Evolutionary conservation across 2,888 invertebrate genomes (phyloP).

Genomic region (Dryomyza anilis): DNA sequence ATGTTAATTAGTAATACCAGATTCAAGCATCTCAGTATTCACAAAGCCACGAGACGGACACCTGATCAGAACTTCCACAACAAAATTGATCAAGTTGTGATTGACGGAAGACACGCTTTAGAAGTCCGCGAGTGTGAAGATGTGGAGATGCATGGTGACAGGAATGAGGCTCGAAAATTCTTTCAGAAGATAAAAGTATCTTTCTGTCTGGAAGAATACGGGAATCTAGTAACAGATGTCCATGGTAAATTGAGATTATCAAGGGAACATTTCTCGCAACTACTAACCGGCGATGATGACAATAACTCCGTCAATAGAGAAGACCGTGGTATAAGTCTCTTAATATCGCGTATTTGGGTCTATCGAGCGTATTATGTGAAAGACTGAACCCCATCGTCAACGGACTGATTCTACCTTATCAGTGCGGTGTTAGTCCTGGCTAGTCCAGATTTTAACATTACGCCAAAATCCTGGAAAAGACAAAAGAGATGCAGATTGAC

Average conservation of each 20-base stretch:
- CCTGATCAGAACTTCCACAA: no score
- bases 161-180: no score
- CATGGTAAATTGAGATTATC: background rate
- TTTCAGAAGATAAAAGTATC: no score
- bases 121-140: no score
- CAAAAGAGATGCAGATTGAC: background rate
- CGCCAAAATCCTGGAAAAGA: background rate
- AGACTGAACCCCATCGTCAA: slow-evolving; percentile 18
- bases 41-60: no score
- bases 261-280: background rate
- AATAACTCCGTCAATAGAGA: background rate
- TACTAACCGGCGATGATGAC: background rate
- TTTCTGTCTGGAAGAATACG: no score
- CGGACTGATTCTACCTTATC: slow-evolving; percentile 22
- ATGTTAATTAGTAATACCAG: no score
- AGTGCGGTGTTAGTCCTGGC: slow-evolving; percentile 23
- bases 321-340: background rate
- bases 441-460: background rate
- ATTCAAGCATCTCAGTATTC: no score
- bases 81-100: no score
- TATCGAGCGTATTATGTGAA: slow-evolving; percentile 20
- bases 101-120: no score
- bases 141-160: background rate
- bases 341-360: no score
- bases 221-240: background rate